These are phyloP conservation scores for Yponomeuta plumbellus DNA, from an alignment of 2,888 invertebrate genomes.

Conservation along the genomic window DNA sequence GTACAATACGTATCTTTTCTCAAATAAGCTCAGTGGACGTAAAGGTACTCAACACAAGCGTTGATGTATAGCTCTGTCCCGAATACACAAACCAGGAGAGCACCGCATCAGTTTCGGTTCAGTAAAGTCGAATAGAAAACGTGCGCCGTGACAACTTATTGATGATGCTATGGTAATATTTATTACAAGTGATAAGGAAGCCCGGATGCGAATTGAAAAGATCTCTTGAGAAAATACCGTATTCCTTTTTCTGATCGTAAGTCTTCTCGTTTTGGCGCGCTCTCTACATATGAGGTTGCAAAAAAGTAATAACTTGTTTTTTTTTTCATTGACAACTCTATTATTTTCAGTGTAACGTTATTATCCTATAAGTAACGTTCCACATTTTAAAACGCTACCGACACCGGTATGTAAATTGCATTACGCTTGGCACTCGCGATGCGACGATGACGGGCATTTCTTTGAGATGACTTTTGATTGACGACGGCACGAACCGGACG, in stretches of 20 bases:
- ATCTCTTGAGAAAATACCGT: background rate
- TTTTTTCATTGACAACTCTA: no score
- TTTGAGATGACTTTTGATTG: no score
- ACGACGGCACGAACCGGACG: no score
- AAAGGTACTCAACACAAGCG: constrained; percentile 43
- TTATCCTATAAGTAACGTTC: no score
- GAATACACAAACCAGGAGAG: background rate
- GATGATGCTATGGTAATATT: background rate
- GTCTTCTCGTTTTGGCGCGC: background rate
- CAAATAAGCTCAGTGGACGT: background rate
- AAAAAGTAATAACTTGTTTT: no score
- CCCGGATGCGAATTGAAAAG: background rate
- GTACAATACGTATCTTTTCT: background rate
- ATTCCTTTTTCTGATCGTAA: background rate
- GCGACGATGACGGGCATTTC: no score
- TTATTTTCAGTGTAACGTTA: no score
- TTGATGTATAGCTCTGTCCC: constrained; percentile 46
- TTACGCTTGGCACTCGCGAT: no score
- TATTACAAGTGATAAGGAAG: background rate
- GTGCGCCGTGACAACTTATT: background rate
- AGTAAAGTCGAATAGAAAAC: constrained; percentile 1
- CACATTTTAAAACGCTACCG: no score
- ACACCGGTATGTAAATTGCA: no score
- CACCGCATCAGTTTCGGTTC: constrained; percentile 1
- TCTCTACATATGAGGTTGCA: background rate